Conservation (phyloP, 2,797 vertebrate species). For the Ceyx erithaca region DNA sequence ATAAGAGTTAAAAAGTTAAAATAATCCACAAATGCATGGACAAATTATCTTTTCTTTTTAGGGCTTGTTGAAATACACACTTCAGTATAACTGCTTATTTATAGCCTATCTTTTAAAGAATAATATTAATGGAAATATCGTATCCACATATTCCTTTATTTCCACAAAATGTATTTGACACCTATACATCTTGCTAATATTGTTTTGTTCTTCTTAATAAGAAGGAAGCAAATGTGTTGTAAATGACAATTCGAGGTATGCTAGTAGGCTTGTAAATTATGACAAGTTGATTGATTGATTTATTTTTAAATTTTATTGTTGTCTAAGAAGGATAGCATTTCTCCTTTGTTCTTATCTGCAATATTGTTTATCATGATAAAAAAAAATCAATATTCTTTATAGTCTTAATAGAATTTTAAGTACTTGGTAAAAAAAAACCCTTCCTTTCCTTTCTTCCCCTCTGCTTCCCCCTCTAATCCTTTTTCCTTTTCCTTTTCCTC, state of each 20-base stretch:
- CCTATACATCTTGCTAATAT: background rate
- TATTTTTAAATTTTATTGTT: background rate
- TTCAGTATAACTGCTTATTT: background rate
- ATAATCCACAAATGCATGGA: background rate
- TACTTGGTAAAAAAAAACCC: background rate
- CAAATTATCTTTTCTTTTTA: background rate
- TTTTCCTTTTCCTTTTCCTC: background rate
- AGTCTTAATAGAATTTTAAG: background rate
- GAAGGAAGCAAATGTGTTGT: background rate
- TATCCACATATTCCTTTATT: background rate
- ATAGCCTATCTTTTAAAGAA: background rate
- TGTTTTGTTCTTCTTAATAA: constrained; percentile 8
- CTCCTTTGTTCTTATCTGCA: background rate
- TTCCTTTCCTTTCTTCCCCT: background rate
- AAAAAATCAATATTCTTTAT: background rate
- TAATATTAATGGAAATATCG: background rate
- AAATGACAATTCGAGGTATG: background rate
- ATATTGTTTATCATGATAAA: background rate
- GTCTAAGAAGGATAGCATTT: background rate
- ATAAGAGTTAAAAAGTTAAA: background rate
- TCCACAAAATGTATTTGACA: background rate
- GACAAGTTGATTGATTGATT: background rate
- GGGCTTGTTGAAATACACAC: background rate
- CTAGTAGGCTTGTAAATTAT: background rate
- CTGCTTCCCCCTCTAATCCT: background rate